Evolutionary conservation across 2,888 invertebrate genomes (phyloP).

Genomic region (Abscondita cerata): DNA sequence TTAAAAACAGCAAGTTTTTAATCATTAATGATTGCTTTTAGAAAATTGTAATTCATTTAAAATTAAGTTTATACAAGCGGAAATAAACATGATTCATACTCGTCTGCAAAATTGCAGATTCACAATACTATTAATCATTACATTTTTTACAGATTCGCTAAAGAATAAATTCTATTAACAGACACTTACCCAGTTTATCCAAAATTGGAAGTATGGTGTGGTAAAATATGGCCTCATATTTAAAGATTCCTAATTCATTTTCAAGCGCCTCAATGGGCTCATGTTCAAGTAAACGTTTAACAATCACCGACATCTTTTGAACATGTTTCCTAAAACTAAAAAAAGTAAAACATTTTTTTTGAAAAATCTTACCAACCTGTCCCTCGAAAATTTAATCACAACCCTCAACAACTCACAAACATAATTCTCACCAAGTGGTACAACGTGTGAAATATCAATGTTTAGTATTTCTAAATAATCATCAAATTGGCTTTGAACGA

Average conservation of each 20-base stretch:
- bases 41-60: too few relatives aligned
- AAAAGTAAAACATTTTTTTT: background rate
- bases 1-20: too few relatives aligned
- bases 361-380: background rate
- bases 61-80: too few relatives aligned
- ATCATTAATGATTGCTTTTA: too few relatives aligned
- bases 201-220: background rate
- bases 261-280: background rate
- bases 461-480: too few relatives aligned
- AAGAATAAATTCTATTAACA: too few relatives aligned
- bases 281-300: background rate
- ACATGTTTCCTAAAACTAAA: background rate
- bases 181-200: background rate
- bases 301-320: background rate
- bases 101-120: too few relatives aligned
- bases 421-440: background rate
- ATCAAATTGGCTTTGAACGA: too few relatives aligned
- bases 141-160: too few relatives aligned
- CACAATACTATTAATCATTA: too few relatives aligned
- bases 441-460: too few relatives aligned
- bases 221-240: background rate
- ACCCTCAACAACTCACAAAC: background rate
- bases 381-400: background rate
- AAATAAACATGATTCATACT: too few relatives aligned
- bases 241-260: background rate